Conservation (phyloP, 2,113 vertebrate species). For the Aphyosemion australe region DNA sequence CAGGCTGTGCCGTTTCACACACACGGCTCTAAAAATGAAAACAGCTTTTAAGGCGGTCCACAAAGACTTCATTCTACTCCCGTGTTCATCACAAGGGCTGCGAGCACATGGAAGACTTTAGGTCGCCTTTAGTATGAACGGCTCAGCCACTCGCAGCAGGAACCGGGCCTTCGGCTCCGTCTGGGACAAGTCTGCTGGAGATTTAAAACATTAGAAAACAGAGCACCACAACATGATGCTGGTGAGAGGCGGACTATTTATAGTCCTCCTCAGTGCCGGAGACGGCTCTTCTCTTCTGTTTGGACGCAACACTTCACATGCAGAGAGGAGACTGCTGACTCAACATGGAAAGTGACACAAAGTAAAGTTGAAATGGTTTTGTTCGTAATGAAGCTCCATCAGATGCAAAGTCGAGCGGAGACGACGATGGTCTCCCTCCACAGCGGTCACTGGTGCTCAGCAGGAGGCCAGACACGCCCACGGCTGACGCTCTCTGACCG, state of each 20-base stretch:
- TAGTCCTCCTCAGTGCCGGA: constrained; percentile 53
- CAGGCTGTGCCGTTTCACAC: background rate
- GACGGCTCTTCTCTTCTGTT: constrained; percentile 54
- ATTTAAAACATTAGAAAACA: background rate
- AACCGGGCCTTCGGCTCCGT: constrained; percentile 31
- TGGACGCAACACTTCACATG: constrained; percentile 52
- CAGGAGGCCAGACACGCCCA: too few species aligned
- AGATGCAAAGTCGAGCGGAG: background rate
- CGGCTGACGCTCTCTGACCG: too few species aligned
- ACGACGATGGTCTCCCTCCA: too few species aligned
- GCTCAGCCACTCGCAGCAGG: constrained; percentile 16
- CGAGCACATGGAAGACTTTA: constrained; percentile 29
- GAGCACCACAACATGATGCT: constrained; percentile 55
- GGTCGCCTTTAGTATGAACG: too few species aligned
- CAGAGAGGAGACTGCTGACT: background rate
- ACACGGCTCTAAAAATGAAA: constrained; percentile 14
- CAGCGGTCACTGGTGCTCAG: too few species aligned
- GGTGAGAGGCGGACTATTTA: constrained; percentile 67
- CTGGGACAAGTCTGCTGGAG: constrained; percentile 28
- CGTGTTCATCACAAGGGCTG: constrained; percentile 13
- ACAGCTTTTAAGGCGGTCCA: constrained; percentile 11
- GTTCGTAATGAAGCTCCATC: background rate
- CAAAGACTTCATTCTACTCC: constrained; percentile 56
- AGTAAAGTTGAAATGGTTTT: constrained; percentile 1
- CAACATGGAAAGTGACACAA: constrained; percentile 51